Conservation (phyloP, 2,888 invertebrate genomes). For the Nipponacmea schrenckii region DNA sequence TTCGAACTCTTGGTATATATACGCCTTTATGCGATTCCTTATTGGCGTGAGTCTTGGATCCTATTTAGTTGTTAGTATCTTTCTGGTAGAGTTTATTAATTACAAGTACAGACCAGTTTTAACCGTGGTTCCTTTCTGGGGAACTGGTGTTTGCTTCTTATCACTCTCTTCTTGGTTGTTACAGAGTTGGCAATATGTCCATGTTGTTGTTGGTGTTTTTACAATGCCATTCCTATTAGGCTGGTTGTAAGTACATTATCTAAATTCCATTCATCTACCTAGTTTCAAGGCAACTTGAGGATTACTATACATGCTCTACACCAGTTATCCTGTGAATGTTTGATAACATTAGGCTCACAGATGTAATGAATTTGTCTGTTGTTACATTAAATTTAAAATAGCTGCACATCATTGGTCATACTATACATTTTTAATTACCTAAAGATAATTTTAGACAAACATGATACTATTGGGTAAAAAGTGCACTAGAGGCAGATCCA, state of each 20-base stretch:
- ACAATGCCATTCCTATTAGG: slow-evolving; percentile 27
- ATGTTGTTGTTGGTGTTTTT: slow-evolving; percentile 33
- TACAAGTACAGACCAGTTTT: slow-evolving; percentile 33
- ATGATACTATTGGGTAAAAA: no score
- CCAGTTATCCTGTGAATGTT: no score
- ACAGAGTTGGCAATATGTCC: slow-evolving; percentile 42
- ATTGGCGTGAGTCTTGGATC: slow-evolving; percentile 34
- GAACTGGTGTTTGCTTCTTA: slow-evolving; percentile 32
- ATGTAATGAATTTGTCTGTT: no score
- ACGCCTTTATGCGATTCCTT: slow-evolving; percentile 38
- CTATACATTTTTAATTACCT: no score
- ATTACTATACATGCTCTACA: no score
- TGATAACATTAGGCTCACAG: no score
- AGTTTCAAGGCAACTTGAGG: no score
- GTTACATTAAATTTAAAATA: no score
- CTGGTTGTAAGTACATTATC: slow-evolving; percentile 40
- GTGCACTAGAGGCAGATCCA: no score
- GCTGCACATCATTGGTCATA: no score
- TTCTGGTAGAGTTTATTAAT: slow-evolving; percentile 36
- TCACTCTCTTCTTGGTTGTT: slow-evolving; percentile 35
- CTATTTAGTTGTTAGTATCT: slow-evolving; percentile 24
- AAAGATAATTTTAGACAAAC: no score
- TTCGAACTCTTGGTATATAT: slow-evolving; percentile 45
- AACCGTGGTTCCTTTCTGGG: slow-evolving; percentile 36
- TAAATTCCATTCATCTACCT: no score